Conservation (phyloP, 2,113 vertebrate species). For the Brachionichthys hirsutus region DNA sequence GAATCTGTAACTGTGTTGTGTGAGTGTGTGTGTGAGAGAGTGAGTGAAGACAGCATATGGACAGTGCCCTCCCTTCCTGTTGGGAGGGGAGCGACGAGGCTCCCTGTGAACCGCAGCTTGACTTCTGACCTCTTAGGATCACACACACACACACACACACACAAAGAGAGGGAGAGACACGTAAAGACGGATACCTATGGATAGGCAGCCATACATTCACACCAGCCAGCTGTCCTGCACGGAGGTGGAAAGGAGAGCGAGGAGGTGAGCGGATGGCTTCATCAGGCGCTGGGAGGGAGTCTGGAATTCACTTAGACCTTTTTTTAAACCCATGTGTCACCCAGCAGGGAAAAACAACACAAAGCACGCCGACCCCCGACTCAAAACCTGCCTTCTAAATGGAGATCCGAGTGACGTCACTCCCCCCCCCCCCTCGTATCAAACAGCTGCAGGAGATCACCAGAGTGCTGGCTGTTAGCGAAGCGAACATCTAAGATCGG, state of each 20-base stretch:
- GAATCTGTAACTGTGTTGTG: constrained; percentile 23
- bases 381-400: constrained; percentile 34
- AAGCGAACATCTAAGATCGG: background rate
- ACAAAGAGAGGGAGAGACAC: constrained; percentile 36
- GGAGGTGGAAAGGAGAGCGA: constrained; percentile 50
- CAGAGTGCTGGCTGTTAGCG: background rate
- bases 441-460: constrained; percentile 6
- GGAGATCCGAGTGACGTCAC: constrained; percentile 12
- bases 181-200: constrained; percentile 53
- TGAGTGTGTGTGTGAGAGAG: constrained; percentile 40
- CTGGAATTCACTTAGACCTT: constrained; percentile 46
- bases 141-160: constrained; percentile 69
- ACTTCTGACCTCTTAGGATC: constrained; percentile 75
- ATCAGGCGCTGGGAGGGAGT: constrained; percentile 56
- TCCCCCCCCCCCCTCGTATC: background rate
- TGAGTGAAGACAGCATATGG: constrained; percentile 80
- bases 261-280: constrained; percentile 65
- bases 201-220: constrained; percentile 47
- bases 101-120: constrained; percentile 71
- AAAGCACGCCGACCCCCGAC: constrained; percentile 23
- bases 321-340: constrained; percentile 59
- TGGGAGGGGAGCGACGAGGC: constrained; percentile 71
- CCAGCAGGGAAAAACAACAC: constrained; percentile 66
- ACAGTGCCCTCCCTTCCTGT: constrained; percentile 81
- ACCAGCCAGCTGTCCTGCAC: constrained; percentile 65